Evolutionary conservation across 2,888 invertebrate genomes (phyloP).

Genomic region (Palloptera scutellata): DNA sequence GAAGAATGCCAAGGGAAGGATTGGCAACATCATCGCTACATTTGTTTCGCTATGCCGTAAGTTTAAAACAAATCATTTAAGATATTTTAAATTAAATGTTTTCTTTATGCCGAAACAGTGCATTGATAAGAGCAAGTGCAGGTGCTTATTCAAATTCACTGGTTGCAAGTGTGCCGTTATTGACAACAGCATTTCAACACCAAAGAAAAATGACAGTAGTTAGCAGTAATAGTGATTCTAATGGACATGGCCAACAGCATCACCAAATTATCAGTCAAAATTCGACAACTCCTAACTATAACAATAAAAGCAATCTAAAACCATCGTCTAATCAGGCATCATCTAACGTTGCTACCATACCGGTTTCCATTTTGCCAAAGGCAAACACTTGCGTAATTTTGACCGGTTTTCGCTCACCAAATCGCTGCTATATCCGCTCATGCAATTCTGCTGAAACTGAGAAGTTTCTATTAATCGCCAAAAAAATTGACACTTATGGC

Average conservation of each 20-base stretch:
- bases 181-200: constrained; percentile 6
- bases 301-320: constrained; percentile 1
- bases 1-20: constrained; percentile 45
- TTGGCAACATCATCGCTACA: constrained; percentile 47
- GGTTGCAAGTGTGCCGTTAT: not conserved
- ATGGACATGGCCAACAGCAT: not conserved
- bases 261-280: not conserved
- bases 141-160: not conserved
- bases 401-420: constrained; percentile 36
- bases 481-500: constrained; percentile 37
- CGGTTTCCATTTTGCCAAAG: constrained; percentile 29
- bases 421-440: constrained; percentile 39
- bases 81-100: not conserved
- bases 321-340: not conserved
- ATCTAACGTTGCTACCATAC: constrained; percentile 10
- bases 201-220: not conserved
- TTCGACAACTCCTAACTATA: not conserved
- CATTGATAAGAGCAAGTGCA: not conserved
- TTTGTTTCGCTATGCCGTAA: constrained; percentile 50
- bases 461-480: constrained; percentile 26
- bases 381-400: constrained; percentile 32
- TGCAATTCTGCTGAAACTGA: constrained; percentile 26
- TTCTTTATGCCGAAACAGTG: not conserved
- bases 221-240: not conserved
- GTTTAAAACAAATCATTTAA: constrained; percentile 4